Percentiles rank a stretch among this genome's conserved stretches.
phyloP scores from a whole-genome alignment of 2,113 vertebrate genomes.

The Hemicordylus capensis region DNA sequence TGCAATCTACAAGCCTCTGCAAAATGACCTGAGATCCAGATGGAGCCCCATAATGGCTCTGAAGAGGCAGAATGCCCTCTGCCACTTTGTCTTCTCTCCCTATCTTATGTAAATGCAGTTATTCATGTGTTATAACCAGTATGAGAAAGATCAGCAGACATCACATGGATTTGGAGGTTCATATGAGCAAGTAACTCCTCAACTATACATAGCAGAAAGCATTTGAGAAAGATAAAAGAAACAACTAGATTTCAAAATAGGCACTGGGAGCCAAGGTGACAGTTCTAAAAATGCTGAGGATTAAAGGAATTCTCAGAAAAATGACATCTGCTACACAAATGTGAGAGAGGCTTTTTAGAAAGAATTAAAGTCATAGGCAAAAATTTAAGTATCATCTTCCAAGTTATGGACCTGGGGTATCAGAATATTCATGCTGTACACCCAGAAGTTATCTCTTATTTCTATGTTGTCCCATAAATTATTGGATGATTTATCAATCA shows the following conservation, averaged over 20 bases:
- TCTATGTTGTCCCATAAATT: no score
- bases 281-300: no score
- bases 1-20: conserved; percentile 20
- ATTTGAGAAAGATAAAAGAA: neutral
- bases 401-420: neutral
- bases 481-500: no score
- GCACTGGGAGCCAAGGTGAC: no score
- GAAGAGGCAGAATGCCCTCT: conserved; percentile 3
- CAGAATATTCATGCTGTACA: no score
- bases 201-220: neutral
- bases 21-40: conserved; percentile 41
- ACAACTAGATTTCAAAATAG: no score
- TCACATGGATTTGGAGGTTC: neutral
- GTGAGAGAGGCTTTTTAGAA: neutral
- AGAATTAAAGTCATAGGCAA: neutral
- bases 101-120: neutral
- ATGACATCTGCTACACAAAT: no score
- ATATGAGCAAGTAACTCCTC: neutral
- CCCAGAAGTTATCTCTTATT: no score
- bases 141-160: neutral
- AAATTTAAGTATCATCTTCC: neutral
- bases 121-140: neutral
- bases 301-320: no score
- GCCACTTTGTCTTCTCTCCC: neutral
- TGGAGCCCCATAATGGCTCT: conserved; percentile 13